Base-by-base conservation (phyloP, 2,888 invertebrate species). In the Iphiclides podalirius region DNA sequence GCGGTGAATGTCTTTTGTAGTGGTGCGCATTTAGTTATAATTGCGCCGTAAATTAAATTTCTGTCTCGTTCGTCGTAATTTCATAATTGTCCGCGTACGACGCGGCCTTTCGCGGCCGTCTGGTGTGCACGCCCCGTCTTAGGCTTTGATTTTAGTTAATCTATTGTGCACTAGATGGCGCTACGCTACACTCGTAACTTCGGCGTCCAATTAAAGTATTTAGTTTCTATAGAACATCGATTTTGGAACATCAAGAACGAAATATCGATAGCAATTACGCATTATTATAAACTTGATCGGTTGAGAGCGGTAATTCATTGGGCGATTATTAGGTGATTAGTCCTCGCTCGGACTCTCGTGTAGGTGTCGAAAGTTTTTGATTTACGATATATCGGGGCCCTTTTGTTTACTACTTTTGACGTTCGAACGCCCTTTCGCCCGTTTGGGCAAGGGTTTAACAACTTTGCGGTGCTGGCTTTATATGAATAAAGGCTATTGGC, bases 321-420 rank as follows among this genome's bases (percentile, higher is more conserved):
- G n/a, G n/a, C 78, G 72, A 82, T 85, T 80, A 84, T 80, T 77
- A 75, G 70, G 78, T 75, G 82, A 85, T 84, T 82, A 84, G 79
- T 76, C 73, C 69, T 61, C 59, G 54, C 60, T 53, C 58, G 70
- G 67, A 71, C 75, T 76, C 72, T 76, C 75, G 71, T 73, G 76
- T 75, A 73, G 70, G 74, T 66, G 67, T 57, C 45, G 64, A 70
- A 84, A 85, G 66, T 83, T 83, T 83, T 70, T 85, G 83, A 86
- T 85, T 86, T 85, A 85, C 81, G 82, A 75, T 75, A 72, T 72
- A 76, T 79, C 79, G 71, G 66, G 47, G 64, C 64, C 61, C 31
- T 64, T 61, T 68, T 67, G 64, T 64, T 61, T 50, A 39, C 53
- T 58, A 61, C 58, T 66, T 65, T 55, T 60, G 64, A 68, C 64